Conservation (phyloP, 2,888 invertebrate species). For the Ophioninae sp. region DNA sequence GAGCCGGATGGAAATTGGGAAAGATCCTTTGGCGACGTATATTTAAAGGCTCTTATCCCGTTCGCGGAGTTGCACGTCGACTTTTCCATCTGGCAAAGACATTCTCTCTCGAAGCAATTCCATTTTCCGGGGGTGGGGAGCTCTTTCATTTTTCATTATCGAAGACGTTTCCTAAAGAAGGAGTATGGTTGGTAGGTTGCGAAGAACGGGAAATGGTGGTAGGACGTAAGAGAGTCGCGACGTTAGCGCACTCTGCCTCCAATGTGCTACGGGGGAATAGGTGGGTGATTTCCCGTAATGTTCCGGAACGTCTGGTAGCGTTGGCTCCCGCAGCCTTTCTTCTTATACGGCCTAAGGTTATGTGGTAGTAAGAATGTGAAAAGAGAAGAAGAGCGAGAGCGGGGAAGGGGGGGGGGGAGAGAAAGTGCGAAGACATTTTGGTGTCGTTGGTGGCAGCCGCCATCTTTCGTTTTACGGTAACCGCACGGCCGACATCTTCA, state of each 20-base stretch:
- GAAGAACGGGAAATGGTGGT: too few species aligned
- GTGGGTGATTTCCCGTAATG: conserved; percentile 58
- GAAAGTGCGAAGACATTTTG: conserved; percentile 40
- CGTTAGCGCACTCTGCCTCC: too few species aligned
- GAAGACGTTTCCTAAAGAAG: conserved; percentile 1
- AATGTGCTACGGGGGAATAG: too few species aligned
- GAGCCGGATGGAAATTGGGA: conserved; percentile 16
- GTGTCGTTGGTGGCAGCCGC: too few species aligned
- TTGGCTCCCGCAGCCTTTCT: conserved; percentile 16
- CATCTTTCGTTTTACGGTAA: too few species aligned
- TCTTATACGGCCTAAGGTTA: conserved; percentile 35
- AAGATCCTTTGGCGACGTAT: background rate
- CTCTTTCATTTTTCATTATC: conserved; percentile 53
- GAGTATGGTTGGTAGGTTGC: too few species aligned
- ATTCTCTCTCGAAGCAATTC: conserved; percentile 32
- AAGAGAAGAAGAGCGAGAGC: too few species aligned
- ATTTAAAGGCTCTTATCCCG: conserved; percentile 41
- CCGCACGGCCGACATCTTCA: conserved; percentile 9
- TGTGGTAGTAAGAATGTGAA: conserved; percentile 25
- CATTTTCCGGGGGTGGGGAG: conserved; percentile 14
- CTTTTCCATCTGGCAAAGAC: conserved; percentile 33
- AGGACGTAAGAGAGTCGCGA: too few species aligned
- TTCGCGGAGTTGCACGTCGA: conserved; percentile 22
- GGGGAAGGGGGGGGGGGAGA: background rate
- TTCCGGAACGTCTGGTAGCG: conserved; percentile 18